Evolutionary conservation across 2,113 vertebrate genomes (phyloP).

Genomic region (Pithys albifrons): DNA sequence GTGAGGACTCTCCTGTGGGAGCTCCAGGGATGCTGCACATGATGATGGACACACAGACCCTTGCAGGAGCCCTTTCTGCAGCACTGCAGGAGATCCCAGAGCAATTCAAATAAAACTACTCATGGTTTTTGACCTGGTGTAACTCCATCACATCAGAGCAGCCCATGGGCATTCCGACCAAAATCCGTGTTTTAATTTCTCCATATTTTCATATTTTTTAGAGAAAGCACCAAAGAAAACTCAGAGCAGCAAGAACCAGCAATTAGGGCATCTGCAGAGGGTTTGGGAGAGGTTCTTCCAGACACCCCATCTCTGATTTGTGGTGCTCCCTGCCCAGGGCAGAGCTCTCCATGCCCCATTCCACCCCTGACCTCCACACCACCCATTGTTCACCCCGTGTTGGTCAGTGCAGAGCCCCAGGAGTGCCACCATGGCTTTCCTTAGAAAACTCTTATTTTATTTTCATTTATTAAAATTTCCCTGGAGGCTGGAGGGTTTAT

Average conservation of each 20-base stretch:
- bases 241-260: not conserved
- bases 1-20: not conserved
- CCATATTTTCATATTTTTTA: not conserved
- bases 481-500: not conserved
- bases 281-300: not conserved
- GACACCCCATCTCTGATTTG: not conserved
- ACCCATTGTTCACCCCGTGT: accelerated
- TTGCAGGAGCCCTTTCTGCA: not conserved
- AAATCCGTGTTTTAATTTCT: not conserved
- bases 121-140: not conserved
- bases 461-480: accelerated
- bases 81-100: not conserved
- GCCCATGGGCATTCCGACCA: not conserved
- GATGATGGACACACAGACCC: accelerated
- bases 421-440: not conserved
- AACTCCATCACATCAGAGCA: not conserved
- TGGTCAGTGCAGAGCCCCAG: not conserved
- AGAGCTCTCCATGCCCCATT: not conserved
- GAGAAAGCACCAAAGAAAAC: not conserved
- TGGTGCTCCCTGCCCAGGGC: not conserved
- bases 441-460: not conserved
- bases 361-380: not conserved
- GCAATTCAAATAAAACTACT: not conserved
- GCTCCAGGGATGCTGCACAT: not conserved
- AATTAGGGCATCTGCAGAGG: not conserved